Conservation (phyloP, 2,797 vertebrate genomes). For the Microchirus variegatus region DNA sequence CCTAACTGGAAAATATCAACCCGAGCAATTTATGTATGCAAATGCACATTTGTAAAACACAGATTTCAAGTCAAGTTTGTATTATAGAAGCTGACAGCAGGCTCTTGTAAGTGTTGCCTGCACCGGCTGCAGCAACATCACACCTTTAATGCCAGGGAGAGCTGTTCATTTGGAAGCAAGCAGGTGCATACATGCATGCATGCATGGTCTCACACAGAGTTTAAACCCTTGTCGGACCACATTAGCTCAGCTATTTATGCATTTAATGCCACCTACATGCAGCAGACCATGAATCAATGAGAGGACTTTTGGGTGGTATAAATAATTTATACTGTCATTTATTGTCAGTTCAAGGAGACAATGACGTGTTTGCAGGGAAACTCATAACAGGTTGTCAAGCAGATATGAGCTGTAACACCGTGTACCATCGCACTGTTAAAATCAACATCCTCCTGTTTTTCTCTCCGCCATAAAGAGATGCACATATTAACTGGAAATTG, state of each 20-base stretch:
- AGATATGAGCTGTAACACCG: constrained; percentile 41
- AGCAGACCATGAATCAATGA: constrained; percentile 57
- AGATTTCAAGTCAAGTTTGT: constrained; percentile 46
- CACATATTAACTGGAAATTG: constrained; percentile 57
- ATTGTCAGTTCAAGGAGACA: constrained; percentile 71
- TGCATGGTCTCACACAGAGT: constrained; percentile 34
- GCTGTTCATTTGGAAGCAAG: constrained; percentile 28
- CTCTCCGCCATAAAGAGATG: constrained; percentile 54
- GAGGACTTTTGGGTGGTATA: constrained; percentile 49
- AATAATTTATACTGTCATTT: constrained; percentile 68
- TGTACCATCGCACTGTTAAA: constrained; percentile 41
- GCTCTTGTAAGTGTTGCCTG: constrained; percentile 19
- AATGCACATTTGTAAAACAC: constrained; percentile 64
- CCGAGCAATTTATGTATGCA: constrained; percentile 68
- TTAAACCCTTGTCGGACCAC: constrained; percentile 1
- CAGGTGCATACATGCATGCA: constrained; percentile 29
- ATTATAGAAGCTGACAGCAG: constrained; percentile 65
- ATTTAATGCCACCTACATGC: constrained; percentile 53
- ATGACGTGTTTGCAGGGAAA: constrained; percentile 50
- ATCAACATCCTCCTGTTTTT: constrained; percentile 49
- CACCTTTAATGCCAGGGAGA: constrained; percentile 19
- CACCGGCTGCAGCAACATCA: constrained; percentile 17
- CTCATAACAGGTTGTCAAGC: constrained; percentile 59
- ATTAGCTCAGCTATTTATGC: constrained; percentile 59
- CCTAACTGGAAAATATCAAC: constrained; percentile 61